These are phyloP conservation scores for Antitype chi DNA, from an alignment of 2,888 invertebrate species.

Conservation along the genomic window DNA sequence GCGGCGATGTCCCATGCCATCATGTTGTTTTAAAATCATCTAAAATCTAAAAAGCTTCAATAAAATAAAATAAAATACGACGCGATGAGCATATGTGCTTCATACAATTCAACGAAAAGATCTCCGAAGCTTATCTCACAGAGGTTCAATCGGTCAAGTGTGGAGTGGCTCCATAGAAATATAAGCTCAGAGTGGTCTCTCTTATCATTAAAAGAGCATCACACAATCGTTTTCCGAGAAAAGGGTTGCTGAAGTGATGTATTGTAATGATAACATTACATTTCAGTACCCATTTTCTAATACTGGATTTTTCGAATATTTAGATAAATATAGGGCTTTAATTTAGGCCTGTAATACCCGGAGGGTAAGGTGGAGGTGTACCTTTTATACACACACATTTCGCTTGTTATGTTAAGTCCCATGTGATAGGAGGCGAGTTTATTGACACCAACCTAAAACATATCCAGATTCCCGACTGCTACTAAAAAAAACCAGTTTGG, in stretches of 20 bases:
- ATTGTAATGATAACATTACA: neutral
- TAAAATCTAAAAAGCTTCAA: neutral
- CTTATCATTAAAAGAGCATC: conserved; percentile 35
- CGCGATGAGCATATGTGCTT: conserved; percentile 1
- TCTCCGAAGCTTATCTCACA: conserved; percentile 31
- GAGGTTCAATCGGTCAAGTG: conserved; percentile 39
- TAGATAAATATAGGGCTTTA: neutral
- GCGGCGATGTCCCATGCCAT: too few relatives aligned
- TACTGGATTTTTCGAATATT: neutral
- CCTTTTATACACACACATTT: neutral
- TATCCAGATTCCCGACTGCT: neutral
- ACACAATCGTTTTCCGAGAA: conserved; percentile 4
- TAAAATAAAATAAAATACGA: conserved; percentile 6
- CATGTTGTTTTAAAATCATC: neutral
- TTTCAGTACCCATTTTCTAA: neutral
- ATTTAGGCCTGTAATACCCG: neutral
- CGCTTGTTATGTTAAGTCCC: neutral
- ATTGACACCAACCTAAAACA: neutral
- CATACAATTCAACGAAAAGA: conserved; percentile 8
- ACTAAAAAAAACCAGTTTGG: neutral
- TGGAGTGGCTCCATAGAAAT: neutral
- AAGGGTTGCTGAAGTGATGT: neutral
- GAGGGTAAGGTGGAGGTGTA: neutral
- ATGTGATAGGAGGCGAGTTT: neutral
- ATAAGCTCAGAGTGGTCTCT: conserved; percentile 21